Evolutionary conservation across 2,888 invertebrate genomes (phyloP).

Genomic region (Phania funesta): DNA sequence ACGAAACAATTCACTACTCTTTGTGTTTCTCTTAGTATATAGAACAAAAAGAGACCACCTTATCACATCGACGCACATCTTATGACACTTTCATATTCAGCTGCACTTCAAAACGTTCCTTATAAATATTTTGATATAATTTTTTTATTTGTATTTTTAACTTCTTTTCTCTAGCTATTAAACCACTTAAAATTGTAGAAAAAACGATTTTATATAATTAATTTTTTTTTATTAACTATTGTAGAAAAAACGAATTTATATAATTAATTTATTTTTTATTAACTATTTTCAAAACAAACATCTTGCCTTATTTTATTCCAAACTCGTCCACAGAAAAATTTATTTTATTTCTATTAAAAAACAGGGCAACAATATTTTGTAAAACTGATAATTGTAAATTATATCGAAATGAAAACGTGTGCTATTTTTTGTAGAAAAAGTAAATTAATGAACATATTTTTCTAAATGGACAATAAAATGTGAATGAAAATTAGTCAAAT

Average conservation of each 20-base stretch:
- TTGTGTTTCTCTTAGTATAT: too few relatives aligned
- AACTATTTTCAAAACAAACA: background rate
- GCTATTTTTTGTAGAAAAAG: constrained; percentile 40
- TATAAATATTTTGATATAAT: too few relatives aligned
- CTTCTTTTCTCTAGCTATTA: too few relatives aligned
- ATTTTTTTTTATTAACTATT: too few relatives aligned
- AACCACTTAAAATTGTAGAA: too few relatives aligned
- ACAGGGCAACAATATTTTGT: background rate
- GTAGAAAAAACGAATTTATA: constrained; percentile 31
- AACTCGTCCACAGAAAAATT: constrained; percentile 11
- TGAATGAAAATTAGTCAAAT: constrained; percentile 17
- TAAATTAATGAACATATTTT: constrained; percentile 29
- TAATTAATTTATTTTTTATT: background rate
- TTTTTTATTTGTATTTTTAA: too few relatives aligned
- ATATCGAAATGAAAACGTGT: constrained; percentile 22
- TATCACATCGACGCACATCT: too few relatives aligned
- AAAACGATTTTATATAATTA: too few relatives aligned
- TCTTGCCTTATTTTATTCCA: background rate
- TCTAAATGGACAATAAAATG: constrained; percentile 62
- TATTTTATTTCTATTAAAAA: background rate
- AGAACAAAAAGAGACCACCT: too few relatives aligned
- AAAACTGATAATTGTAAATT: constrained; percentile 20
- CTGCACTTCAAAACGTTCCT: too few relatives aligned
- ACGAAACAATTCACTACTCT: too few relatives aligned
- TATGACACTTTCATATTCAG: too few relatives aligned